These are phyloP conservation scores for Micronycteris hirsuta DNA, from an alignment of 2,113 vertebrate species.

Conservation along the genomic window DNA sequence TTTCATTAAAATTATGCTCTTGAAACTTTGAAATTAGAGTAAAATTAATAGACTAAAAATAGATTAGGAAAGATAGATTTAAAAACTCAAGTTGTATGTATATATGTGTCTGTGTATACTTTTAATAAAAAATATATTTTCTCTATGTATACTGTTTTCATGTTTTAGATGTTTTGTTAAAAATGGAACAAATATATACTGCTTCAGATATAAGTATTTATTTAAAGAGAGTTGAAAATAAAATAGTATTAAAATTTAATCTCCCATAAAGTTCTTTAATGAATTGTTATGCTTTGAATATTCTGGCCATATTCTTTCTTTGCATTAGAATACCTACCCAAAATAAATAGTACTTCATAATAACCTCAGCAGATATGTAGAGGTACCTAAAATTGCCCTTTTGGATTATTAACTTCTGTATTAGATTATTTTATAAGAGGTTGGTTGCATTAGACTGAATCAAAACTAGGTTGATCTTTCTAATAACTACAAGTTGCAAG, in stretches of 20 bases:
- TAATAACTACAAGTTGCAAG: background rate
- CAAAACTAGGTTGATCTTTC: background rate
- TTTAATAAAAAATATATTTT: background rate
- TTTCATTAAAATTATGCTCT: slow-evolving; percentile 6
- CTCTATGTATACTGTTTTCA: background rate
- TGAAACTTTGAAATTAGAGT: background rate
- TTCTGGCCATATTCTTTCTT: background rate
- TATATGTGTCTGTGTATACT: background rate
- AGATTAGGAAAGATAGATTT: background rate
- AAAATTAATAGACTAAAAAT: background rate
- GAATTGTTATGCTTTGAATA: background rate
- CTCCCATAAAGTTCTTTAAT: background rate
- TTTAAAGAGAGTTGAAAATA: background rate
- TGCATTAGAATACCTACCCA: background rate
- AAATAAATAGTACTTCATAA: background rate
- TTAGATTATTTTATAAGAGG: background rate
- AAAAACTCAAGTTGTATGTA: background rate
- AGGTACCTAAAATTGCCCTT: background rate
- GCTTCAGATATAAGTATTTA: background rate
- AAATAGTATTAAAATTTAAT: background rate
- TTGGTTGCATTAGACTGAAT: background rate
- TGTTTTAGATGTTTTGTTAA: background rate
- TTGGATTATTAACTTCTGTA: background rate
- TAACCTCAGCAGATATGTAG: background rate
- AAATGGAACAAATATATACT: background rate